phyloP scores from a whole-genome alignment of 1,140 invertebrate genomes.

The Elymnias hypermnestra region DNA sequence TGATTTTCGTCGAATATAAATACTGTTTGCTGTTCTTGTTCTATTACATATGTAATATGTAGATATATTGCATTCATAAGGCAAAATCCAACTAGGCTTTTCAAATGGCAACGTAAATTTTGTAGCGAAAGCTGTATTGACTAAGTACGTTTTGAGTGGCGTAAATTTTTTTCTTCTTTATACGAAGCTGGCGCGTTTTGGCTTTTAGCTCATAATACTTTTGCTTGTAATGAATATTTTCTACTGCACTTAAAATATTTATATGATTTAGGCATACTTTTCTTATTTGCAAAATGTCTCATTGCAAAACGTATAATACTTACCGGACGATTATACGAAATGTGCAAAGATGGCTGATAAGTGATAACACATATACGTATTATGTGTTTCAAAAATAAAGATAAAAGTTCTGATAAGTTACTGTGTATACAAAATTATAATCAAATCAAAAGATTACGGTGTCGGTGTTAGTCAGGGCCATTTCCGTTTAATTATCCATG shows the following conservation, averaged over 20 bases:
- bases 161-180: neutral
- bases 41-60: neutral
- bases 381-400: too few species aligned
- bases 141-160: conserved; percentile 1
- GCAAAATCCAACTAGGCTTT: conserved; percentile 1
- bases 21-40: neutral
- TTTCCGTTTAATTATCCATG: too few species aligned
- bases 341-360: too few species aligned
- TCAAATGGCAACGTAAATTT: conserved; percentile 5
- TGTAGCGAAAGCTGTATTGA: conserved; percentile 4
- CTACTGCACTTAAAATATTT: neutral
- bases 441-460: too few species aligned
- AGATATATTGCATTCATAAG: conserved; percentile 6
- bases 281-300: too few species aligned
- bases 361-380: too few species aligned
- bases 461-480: too few species aligned
- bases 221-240: neutral
- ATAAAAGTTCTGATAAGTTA: too few species aligned
- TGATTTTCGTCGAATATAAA: too few species aligned
- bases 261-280: neutral
- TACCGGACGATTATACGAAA: too few species aligned
- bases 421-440: too few species aligned
- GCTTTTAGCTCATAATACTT: neutral
- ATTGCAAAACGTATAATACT: too few species aligned
- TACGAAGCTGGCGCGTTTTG: neutral